Percentiles rank a stretch among this genome's conserved stretches.
These are phyloP conservation scores for Cryptoblepharus egeriae DNA, from an alignment of 2,797 vertebrate species.

Conservation along the genomic window DNA sequence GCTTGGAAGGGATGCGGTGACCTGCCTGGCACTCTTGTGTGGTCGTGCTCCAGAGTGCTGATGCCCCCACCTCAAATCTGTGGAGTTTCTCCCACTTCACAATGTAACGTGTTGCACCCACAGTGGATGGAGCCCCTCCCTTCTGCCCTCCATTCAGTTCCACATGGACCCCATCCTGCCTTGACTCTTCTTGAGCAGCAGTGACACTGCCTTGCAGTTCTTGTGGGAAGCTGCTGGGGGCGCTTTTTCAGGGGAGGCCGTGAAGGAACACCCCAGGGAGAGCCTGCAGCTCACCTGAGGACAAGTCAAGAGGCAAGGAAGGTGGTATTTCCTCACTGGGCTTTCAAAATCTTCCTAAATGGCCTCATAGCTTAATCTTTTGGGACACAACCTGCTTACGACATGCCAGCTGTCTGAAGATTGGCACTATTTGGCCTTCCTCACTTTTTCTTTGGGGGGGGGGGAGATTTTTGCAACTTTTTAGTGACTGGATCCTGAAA, in stretches of 20 bases:
- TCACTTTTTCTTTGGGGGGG: not conserved
- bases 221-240: not conserved
- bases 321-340: not conserved
- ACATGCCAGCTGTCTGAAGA: not conserved
- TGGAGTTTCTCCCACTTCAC: not conserved
- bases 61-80: too few species aligned
- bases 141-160: not conserved
- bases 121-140: fast-evolving
- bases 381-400: not conserved
- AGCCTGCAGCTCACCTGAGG: not conserved
- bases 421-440: not conserved
- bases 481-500: conserved; percentile 30
- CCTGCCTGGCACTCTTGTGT: too few species aligned
- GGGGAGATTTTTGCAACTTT: not conserved
- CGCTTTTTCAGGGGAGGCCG: not conserved
- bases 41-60: too few species aligned
- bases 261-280: not conserved
- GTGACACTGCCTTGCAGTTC: not conserved
- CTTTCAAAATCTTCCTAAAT: too few species aligned
- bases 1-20: too few species aligned
- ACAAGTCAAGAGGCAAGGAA: too few species aligned
- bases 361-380: not conserved
- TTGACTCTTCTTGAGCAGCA: too few species aligned
- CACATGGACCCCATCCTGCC: fast-evolving
- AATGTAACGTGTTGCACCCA: not conserved